Conservation (phyloP, 2,113 vertebrate genomes). For the Tenrec ecaudatus region DNA sequence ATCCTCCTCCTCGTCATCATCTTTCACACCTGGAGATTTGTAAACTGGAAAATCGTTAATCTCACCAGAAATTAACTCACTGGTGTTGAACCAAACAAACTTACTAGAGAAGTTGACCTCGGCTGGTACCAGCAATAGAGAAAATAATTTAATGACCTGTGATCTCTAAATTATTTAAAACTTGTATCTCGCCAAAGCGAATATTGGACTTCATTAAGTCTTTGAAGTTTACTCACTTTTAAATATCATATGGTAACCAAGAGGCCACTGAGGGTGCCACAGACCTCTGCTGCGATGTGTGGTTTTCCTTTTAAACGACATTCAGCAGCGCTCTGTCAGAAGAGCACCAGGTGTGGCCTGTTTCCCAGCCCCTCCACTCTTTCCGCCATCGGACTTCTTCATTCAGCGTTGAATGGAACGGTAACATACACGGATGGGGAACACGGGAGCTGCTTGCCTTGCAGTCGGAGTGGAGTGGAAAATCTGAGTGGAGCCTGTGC, state of each 20-base stretch:
- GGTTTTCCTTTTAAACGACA: not conserved
- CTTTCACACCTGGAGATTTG: not conserved
- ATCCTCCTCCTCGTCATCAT: not conserved
- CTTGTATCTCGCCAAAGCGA: not conserved
- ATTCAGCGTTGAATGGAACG: not conserved
- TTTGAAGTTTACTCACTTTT: not conserved
- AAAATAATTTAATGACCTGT: not conserved
- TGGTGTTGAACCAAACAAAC: not conserved
- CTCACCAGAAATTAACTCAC: not conserved
- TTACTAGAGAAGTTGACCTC: not conserved
- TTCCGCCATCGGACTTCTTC: not conserved
- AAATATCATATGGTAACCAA: too few species aligned
- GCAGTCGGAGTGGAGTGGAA: rapidly evolving
- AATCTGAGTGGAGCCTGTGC: not conserved
- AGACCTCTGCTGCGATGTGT: not conserved
- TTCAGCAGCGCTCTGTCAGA: not conserved
- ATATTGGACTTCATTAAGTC: not conserved
- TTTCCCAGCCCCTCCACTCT: not conserved
- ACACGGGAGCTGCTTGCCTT: not conserved
- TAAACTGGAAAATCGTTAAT: constrained; percentile 4
- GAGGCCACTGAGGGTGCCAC: too few species aligned
- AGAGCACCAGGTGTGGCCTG: not conserved
- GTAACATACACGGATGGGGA: rapidly evolving
- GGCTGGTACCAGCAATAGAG: not conserved
- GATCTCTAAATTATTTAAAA: not conserved